Evolutionary conservation across 2,797 vertebrate species (phyloP).

Genomic region (Rhyacichthys aspro): DNA sequence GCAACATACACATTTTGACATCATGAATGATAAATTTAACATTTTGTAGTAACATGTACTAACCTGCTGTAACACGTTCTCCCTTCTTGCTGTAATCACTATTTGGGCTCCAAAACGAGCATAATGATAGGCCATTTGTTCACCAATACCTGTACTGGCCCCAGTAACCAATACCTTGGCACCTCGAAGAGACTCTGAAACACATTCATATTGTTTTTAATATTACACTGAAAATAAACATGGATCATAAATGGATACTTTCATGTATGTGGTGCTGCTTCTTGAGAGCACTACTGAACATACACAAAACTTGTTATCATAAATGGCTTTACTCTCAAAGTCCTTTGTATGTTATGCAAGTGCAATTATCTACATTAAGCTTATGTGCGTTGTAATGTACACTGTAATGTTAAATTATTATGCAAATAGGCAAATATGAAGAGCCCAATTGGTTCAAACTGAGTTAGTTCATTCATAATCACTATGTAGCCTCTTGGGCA

Average conservation of each 20-base stretch:
- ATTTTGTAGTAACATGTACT: slow-evolving; percentile 19
- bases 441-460: no score
- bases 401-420: no score
- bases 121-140: slow-evolving; percentile 82
- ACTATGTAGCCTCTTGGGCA: no score
- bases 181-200: slow-evolving; percentile 74
- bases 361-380: neutral
- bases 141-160: slow-evolving; percentile 82
- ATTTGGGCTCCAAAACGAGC: slow-evolving; percentile 78
- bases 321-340: slow-evolving; percentile 4
- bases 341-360: neutral
- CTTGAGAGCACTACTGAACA: neutral
- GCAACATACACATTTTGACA: neutral
- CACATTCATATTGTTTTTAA: slow-evolving; percentile 1
- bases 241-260: no score
- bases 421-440: no score
- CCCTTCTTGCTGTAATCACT: slow-evolving; percentile 79
- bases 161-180: slow-evolving; percentile 78
- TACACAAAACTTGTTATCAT: neutral
- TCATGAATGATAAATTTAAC: no score
- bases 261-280: no score
- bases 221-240: neutral
- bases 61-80: slow-evolving; percentile 76
- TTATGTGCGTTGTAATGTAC: no score
- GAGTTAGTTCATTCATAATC: no score